phyloP scores from a whole-genome alignment of 2,113 vertebrate species.

The Drymodes brunneopygia region DNA sequence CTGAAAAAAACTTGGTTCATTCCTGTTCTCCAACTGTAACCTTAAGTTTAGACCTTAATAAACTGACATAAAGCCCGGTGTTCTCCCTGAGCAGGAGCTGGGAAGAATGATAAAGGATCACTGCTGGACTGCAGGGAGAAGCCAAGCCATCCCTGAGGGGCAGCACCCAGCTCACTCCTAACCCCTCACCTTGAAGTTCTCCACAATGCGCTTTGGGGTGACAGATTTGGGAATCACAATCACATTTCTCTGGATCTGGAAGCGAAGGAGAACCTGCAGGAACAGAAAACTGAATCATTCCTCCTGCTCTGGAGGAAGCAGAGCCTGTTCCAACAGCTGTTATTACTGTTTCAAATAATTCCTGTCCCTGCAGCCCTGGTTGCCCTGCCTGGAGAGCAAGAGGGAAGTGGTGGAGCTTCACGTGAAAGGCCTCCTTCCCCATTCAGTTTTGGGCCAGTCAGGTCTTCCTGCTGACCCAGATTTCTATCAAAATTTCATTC shows the following conservation, averaged over 20 bases:
- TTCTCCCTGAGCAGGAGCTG: not conserved
- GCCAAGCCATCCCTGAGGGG: not conserved
- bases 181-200: slow-evolving; percentile 84
- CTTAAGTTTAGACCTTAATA: not conserved
- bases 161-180: not conserved
- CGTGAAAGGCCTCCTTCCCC: not conserved
- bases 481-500: not conserved
- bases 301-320: not conserved
- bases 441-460: not conserved
- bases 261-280: slow-evolving; percentile 86
- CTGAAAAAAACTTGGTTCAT: not conserved
- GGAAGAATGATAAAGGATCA: not conserved
- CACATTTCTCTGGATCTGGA: slow-evolving; percentile 88
- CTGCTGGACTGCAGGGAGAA: not conserved
- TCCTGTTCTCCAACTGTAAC: not conserved
- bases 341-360: not conserved
- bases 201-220: slow-evolving; percentile 82
- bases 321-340: not conserved
- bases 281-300: not conserved
- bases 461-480: not conserved
- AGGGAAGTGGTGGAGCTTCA: not conserved
- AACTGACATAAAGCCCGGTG: not conserved
- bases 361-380: not conserved
- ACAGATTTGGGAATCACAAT: slow-evolving; percentile 90
- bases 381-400: not conserved